phyloP scores from a whole-genome alignment of 2,888 invertebrate species.

The Dinocampus coccinellae region DNA sequence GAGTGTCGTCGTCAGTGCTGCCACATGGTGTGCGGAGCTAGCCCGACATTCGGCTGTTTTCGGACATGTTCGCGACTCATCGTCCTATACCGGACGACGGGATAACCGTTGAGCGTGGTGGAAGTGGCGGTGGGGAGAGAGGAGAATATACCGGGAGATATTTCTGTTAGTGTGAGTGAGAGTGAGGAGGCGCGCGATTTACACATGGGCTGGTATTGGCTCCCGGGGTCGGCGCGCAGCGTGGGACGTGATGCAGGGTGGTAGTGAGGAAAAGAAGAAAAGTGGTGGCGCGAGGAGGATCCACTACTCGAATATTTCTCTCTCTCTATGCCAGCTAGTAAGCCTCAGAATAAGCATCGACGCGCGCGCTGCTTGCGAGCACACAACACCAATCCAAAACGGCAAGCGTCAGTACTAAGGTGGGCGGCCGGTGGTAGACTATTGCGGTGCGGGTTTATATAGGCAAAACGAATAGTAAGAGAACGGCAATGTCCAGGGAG shows the following conservation, averaged over 20 bases:
- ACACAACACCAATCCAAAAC: constrained; percentile 63
- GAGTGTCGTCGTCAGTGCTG: constrained; percentile 57
- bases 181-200: constrained; percentile 26
- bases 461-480: not conserved
- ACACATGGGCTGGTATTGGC: constrained; percentile 69
- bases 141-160: not conserved
- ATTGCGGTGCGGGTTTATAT: constrained; percentile 58
- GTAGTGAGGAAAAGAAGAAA: constrained; percentile 36
- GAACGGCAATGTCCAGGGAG: constrained; percentile 62
- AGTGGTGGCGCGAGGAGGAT: constrained; percentile 27
- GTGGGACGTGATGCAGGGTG: constrained; percentile 18
- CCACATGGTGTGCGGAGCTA: constrained; percentile 57
- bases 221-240: constrained; percentile 61
- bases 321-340: constrained; percentile 3
- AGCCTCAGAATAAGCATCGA: constrained; percentile 42
- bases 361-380: constrained; percentile 51
- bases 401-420: constrained; percentile 67
- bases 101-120: not conserved
- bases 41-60: constrained; percentile 56
- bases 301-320: constrained; percentile 11
- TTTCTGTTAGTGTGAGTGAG: not conserved
- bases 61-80: constrained; percentile 62
- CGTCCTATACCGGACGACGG: constrained; percentile 59
- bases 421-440: constrained; percentile 63
- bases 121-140: not conserved